Evolutionary conservation across 2,888 invertebrate genomes (phyloP), one percentile per base, ranked within the genome.

Genomic region (Cetonia aurata): DNA sequence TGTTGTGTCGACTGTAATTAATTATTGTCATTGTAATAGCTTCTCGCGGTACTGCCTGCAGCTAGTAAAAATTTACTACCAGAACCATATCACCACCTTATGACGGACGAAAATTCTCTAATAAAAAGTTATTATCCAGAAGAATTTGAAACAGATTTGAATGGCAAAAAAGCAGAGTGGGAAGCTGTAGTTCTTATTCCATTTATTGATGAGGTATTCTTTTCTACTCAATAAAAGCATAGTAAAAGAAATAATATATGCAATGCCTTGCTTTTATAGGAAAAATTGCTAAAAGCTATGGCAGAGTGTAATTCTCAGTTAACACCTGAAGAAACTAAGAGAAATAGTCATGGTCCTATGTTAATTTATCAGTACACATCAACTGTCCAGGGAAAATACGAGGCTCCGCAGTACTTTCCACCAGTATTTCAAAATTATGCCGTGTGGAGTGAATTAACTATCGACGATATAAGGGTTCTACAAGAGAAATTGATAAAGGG

Each of bases 151-250:
- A 96, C 96, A 0, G 99, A 99, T 86, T 88, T 98, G 69, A 99
- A 99, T 85, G 98, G 98, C 6, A 99, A 99, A 84, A 90, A 89
- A 78, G 94, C 96, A 80, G 97, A 97, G 75, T 99, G 99, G 98
- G 98, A 98, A 83, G 96, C 96, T 0, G 93, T 98, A 0, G 95
- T 96, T 1, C 87, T 97, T 0, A 94, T 98, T 80, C 97, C 97
- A 0, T 96, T 98, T 78, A 96, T 98, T 78, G 92, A 96, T 77
- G 96, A 96, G 86, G 91, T 89, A 77, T 19, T 41, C 31, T 37
- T 48, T 37, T 41, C 48, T 37, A 10, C 10, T 3, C 13, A 15
- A 17, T 12, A 44, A 55, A 65, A 41, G 25, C 10, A 10, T 12
- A 15, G 12, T 12, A 44, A 55, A 65, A 41, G 25, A 19, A 31